A percentile compares a stretch with the other conserved stretches of the same genome.
phyloP scores from a whole-genome alignment of 2,113 vertebrate species.

The Calyptomena viridis region DNA sequence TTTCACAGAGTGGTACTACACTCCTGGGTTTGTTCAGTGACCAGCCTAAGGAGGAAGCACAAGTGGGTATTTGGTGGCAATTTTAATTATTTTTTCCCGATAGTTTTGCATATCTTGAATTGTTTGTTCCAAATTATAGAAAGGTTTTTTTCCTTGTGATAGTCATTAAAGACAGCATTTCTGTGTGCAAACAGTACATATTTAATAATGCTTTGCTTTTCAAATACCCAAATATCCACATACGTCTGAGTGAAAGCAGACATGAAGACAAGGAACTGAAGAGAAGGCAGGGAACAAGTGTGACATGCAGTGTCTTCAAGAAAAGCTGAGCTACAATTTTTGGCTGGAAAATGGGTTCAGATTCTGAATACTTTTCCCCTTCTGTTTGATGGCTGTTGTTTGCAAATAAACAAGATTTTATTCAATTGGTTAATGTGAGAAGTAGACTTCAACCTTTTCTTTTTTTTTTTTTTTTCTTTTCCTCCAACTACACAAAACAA shows the following conservation, averaged over 20 bases:
- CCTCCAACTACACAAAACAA: background rate
- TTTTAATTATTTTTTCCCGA: background rate
- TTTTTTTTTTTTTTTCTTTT: too few relatives aligned
- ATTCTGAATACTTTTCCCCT: background rate
- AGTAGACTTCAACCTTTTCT: background rate
- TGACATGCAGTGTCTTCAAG: background rate
- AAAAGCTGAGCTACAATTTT: background rate
- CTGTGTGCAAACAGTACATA: background rate
- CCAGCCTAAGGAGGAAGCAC: background rate
- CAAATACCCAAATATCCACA: background rate
- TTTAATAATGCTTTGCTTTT: background rate
- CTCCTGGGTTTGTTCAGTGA: background rate
- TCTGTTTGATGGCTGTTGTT: background rate
- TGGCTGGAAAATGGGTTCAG: background rate
- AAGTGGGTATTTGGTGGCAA: background rate
- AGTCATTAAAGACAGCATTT: background rate
- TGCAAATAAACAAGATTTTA: background rate
- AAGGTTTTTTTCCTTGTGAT: background rate
- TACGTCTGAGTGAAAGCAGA: background rate
- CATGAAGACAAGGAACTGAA: background rate
- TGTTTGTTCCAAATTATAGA: background rate
- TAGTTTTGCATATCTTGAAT: background rate
- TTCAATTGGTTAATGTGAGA: background rate
- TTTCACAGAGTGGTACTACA: conserved; percentile 80
- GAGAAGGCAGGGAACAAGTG: background rate